phyloP scores from a whole-genome alignment of 1,140 invertebrate genomes.

The Drosophila guanche region DNA sequence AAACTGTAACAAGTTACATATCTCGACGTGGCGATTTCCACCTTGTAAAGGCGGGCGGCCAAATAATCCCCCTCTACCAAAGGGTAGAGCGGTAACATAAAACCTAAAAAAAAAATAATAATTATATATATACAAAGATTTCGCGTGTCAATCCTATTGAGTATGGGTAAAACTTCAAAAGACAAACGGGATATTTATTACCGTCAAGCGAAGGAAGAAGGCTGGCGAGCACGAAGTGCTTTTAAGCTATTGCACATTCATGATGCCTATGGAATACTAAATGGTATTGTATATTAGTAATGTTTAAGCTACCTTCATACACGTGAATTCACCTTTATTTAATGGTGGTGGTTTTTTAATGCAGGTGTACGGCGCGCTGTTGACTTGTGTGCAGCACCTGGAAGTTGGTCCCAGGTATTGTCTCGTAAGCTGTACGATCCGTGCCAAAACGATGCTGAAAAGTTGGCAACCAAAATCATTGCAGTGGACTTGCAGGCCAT shows the following conservation, averaged over 20 bases:
- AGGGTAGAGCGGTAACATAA: too few species aligned
- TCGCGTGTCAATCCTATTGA: too few species aligned
- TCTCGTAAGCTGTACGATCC: slow-evolving; percentile 89
- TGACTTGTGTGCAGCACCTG: slow-evolving; percentile 98
- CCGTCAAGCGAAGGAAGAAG: slow-evolving; percentile 98
- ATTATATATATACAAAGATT: too few species aligned
- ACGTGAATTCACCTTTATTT: too few species aligned
- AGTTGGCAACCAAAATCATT: slow-evolving; percentile 93
- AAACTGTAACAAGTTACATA: too few species aligned
- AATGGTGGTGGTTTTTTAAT: too few species aligned
- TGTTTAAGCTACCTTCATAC: too few species aligned
- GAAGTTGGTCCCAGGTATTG: slow-evolving; percentile 99
- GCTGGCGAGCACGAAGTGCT: slow-evolving; percentile 98
- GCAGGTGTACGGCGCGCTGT: slow-evolving; percentile 96
- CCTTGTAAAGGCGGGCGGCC: too few species aligned
- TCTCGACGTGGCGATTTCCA: too few species aligned
- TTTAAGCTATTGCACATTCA: slow-evolving; percentile 99
- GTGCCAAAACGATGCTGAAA: slow-evolving; percentile 83
- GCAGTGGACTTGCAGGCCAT: slow-evolving; percentile 99
- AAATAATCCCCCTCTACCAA: too few species aligned
- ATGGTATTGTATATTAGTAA: slow-evolving; percentile 85
- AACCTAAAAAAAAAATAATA: too few species aligned
- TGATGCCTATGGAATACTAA: slow-evolving; percentile 95
- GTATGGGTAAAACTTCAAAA: slow-evolving; percentile 97
- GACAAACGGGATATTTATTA: slow-evolving; percentile 99